Evolutionary conservation across 2,888 invertebrate species (phyloP).

Genomic region (Archips crataeganus): DNA sequence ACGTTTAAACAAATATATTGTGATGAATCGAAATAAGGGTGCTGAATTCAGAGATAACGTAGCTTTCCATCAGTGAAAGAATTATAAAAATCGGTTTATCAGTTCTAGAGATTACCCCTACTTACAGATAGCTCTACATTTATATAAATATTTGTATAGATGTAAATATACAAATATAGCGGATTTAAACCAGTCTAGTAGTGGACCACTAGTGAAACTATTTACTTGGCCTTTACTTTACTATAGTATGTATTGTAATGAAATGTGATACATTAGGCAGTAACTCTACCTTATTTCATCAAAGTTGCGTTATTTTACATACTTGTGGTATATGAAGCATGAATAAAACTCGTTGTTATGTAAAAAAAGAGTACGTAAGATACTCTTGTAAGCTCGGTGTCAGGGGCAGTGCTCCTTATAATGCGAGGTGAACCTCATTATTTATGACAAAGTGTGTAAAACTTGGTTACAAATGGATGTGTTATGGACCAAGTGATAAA

Average conservation of each 20-base stretch:
- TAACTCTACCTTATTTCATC: conserved; percentile 4
- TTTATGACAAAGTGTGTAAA: conserved; percentile 23
- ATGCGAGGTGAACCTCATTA: conserved; percentile 35
- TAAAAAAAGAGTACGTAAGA: conserved; percentile 28
- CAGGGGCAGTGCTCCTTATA: conserved; percentile 37
- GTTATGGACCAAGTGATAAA: too few species aligned
- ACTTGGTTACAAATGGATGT: conserved; percentile 13
- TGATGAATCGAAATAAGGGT: too few species aligned
- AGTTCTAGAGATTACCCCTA: too few species aligned
- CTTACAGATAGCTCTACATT: too few species aligned
- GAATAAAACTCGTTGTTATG: conserved; percentile 28
- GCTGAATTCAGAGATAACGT: too few species aligned
- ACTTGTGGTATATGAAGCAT: conserved; percentile 26
- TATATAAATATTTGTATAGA: too few species aligned
- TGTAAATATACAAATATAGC: too few species aligned
- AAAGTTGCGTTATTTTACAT: conserved; percentile 2
- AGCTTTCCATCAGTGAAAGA: too few species aligned
- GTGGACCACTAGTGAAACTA: not conserved
- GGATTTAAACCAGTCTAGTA: not conserved
- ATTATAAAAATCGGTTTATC: too few species aligned
- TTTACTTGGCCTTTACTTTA: not conserved
- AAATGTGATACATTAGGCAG: conserved; percentile 1
- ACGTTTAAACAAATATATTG: too few species aligned
- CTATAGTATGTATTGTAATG: not conserved
- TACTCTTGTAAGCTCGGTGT: conserved; percentile 28